phyloP scores from a whole-genome alignment of 2,888 invertebrate species.

The Aporophyla lueneburgensis region DNA sequence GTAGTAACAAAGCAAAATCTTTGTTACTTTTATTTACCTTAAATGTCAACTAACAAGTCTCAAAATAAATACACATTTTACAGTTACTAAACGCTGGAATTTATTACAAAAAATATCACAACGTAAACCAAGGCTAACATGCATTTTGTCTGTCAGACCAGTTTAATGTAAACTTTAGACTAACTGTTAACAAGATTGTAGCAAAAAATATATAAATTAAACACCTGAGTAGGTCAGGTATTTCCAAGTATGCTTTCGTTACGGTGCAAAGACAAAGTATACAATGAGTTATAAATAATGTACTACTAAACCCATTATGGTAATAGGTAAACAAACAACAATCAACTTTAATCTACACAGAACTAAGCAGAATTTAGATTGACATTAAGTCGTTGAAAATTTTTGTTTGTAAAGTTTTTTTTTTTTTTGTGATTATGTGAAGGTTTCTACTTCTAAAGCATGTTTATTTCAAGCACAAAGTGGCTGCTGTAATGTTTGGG shows the following conservation, averaged over 20 bases:
- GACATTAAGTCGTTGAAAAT: background rate
- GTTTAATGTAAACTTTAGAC: constrained; percentile 38
- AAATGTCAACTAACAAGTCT: background rate
- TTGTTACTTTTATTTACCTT: background rate
- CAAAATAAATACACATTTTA: constrained; percentile 26
- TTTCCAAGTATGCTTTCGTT: constrained; percentile 28
- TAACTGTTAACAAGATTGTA: constrained; percentile 14
- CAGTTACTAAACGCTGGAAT: constrained; percentile 32
- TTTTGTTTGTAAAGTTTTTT: background rate
- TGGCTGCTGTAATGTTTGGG: background rate
- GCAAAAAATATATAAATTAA: constrained; percentile 40
- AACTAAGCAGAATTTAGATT: background rate
- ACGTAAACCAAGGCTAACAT: constrained; percentile 43
- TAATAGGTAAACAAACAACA: background rate
- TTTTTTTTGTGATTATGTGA: background rate
- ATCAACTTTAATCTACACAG: background rate
- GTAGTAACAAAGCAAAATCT: background rate
- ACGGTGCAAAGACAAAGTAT: background rate
- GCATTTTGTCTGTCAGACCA: constrained; percentile 38
- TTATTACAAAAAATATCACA: constrained; percentile 27
- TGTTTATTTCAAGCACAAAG: constrained; percentile 5
- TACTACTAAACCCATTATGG: background rate
- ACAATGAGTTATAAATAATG: constrained; percentile 17
- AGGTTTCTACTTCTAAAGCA: background rate
- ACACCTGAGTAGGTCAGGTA: constrained; percentile 49